Conservation (phyloP, 2,888 invertebrate genomes). For the Schizaphis graminum region DNA sequence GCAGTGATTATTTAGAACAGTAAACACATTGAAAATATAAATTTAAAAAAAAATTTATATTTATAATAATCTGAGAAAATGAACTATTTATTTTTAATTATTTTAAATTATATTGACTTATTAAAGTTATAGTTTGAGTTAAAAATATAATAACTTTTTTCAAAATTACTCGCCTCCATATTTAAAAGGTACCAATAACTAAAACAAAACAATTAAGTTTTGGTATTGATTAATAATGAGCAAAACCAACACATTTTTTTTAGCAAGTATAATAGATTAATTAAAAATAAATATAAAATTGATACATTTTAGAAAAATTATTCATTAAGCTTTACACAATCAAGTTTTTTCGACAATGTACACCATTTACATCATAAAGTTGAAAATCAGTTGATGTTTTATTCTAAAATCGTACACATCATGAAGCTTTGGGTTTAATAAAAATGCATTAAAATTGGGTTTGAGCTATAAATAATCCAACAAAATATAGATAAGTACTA, state of each 20-base stretch:
- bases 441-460: background rate
- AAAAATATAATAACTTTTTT: background rate
- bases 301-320: background rate
- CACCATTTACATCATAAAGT: background rate
- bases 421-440: background rate
- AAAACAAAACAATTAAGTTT: background rate
- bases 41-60: background rate
- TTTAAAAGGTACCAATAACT: background rate
- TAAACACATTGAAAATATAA: background rate
- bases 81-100: background rate
- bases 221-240: background rate
- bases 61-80: background rate
- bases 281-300: background rate
- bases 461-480: background rate
- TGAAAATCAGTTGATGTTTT: too few species aligned
- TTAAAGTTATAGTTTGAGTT: background rate
- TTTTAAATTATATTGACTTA: background rate
- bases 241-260: background rate
- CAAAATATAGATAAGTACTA: background rate
- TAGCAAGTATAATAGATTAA: background rate
- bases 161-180: background rate
- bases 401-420: background rate
- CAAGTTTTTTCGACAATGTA: background rate
- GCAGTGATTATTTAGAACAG: background rate
- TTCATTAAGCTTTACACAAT: background rate